Base-by-base conservation (phyloP, 2,797 vertebrate species). In the Rhinophrynus dorsalis region DNA sequence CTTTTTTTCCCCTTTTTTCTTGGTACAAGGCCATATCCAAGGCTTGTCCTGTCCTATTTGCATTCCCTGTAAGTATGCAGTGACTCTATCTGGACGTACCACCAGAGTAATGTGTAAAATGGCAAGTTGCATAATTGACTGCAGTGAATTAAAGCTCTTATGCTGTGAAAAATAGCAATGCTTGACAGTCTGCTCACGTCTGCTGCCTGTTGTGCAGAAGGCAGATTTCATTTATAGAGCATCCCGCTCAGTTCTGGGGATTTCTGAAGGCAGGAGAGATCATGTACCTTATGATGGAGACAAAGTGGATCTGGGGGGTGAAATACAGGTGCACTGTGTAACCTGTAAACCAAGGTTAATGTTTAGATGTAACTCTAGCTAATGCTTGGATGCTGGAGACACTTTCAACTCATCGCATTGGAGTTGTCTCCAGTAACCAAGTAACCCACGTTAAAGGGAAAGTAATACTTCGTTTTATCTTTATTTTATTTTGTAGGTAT, bases 131-230 rank as follows among this genome's bases (percentile, higher is more conserved):
- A 75, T 83, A 86, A 88, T 84, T 42, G 63, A 79, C 81, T 89
- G 84, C 84, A 89, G 78, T 35, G 75, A 84, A 72, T 67, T 81
- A 74, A 83, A 86, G 84, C 79, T 80, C 82, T 84, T 86, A 82
- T 78, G 79, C 76, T 62, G 81, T 69, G 76, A 87, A 81, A 84
- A 86, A 82, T 62, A 48, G 65, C 15, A 63, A 75, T 72, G 76
- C 18, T 89, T 87, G 83, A 70, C 50, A 85, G 80, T 83, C 78
- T 64, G 42, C 10, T 82, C 83, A 79, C 71, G 81, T 86, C 74
- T 67, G 64, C 75, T 56, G 15, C 72, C 80, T 78, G 76, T 77
- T 79, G 68, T 42, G 7, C 29, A 75, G 77, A 61, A 40, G 80
- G 79, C 52, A 80, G 33, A 79, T 83, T 79, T 75, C 79, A 71